These are phyloP conservation scores for Ryuthela nishihirai DNA, from an alignment of 2,888 invertebrate genomes.

Conservation along the genomic window DNA sequence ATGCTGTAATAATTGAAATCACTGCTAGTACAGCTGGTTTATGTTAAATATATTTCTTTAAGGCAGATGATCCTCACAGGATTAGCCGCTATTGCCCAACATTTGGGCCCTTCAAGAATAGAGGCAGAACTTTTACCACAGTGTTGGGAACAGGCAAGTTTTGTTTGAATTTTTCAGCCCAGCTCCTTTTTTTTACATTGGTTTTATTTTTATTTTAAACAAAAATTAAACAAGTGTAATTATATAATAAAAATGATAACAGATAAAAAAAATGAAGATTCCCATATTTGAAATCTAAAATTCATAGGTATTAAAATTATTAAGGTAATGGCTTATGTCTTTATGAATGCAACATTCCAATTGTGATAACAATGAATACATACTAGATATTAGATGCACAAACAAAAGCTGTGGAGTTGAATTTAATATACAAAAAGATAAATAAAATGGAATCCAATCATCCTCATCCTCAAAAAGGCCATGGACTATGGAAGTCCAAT, in stretches of 20 bases:
- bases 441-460: no score
- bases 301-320: no score
- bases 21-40: background rate
- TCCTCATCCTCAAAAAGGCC: no score
- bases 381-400: no score
- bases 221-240: background rate
- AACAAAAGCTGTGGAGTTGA: no score
- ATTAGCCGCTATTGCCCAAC: conserved; percentile 54
- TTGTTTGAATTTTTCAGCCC: background rate
- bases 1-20: no score
- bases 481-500: no score
- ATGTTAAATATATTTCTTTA: conserved; percentile 36
- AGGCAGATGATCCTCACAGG: conserved; percentile 53
- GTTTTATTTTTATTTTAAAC: background rate
- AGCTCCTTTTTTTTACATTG: background rate
- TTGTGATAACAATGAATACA: no score
- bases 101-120: conserved; percentile 55
- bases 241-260: background rate
- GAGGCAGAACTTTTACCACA: conserved; percentile 65
- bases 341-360: no score
- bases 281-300: no score
- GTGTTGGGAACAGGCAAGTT: conserved; percentile 62
- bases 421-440: no score
- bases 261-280: background rate
- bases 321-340: no score